Conservation (phyloP, 64 coral and sea anemone genomes). For the Stichodactyla mertensii region DNA sequence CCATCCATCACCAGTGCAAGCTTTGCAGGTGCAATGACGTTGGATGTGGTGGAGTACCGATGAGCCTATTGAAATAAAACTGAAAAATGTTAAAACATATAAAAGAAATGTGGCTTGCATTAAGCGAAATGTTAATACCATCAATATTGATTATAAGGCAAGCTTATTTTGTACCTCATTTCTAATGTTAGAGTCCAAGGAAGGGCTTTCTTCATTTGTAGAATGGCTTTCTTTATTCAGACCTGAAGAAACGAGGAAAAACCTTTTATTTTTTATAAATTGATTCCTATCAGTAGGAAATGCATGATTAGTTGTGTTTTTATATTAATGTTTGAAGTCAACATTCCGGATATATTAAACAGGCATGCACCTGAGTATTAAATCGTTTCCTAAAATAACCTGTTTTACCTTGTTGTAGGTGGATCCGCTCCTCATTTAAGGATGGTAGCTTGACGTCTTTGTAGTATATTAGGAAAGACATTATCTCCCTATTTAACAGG, state of each 20-base stretch:
- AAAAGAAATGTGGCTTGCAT: no score
- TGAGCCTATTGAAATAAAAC: background rate
- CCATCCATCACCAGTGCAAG: conserved; percentile 18
- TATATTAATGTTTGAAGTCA: no score
- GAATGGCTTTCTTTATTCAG: background rate
- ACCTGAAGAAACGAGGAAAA: background rate
- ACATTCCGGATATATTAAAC: no score
- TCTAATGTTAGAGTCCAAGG: background rate
- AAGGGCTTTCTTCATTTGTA: background rate
- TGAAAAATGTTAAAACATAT: background rate
- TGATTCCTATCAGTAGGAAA: background rate
- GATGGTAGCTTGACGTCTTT: no score
- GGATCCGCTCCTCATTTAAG: no score
- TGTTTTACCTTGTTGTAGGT: no score
- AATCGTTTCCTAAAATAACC: no score
- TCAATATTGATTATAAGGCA: background rate
- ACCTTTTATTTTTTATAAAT: background rate
- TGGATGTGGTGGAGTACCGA: background rate
- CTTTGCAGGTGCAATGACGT: background rate
- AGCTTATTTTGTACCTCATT: background rate
- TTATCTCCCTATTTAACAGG: no score
- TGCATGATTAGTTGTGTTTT: no score
- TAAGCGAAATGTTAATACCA: no score
- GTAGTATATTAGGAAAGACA: no score
- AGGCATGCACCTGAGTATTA: no score